Evolutionary conservation across 2,888 invertebrate species (phyloP).

Genomic region (Oconnorella tubifera): DNA sequence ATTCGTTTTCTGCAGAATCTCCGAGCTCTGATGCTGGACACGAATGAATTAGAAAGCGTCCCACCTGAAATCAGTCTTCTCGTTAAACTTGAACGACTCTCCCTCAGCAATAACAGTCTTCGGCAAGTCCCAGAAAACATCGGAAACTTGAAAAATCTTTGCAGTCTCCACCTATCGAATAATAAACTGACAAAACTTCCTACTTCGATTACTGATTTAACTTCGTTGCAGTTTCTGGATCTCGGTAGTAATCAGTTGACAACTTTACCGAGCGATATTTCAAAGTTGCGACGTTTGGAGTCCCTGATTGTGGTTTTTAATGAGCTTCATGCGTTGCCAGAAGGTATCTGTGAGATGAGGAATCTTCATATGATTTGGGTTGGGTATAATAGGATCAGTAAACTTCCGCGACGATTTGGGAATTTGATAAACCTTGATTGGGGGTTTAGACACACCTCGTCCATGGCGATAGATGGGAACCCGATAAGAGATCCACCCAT

Average conservation of each 20-base stretch:
- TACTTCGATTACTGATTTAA: conserved; percentile 36
- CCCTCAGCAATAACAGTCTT: conserved; percentile 52
- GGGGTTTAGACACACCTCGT: conserved; percentile 44
- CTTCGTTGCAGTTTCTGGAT: conserved; percentile 52
- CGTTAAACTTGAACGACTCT: conserved; percentile 46
- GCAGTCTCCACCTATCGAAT: conserved; percentile 48
- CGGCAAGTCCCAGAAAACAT: conserved; percentile 44
- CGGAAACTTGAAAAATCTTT: conserved; percentile 42
- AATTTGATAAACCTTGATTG: conserved; percentile 49
- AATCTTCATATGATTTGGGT: conserved; percentile 56
- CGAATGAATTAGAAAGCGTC: conserved; percentile 47
- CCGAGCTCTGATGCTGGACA: conserved; percentile 50
- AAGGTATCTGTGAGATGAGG: conserved; percentile 48
- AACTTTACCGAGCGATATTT: conserved; percentile 46
- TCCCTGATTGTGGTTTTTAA: conserved; percentile 55
- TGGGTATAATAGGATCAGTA: conserved; percentile 52
- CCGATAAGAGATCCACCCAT: conserved; percentile 51
- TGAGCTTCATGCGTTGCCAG: conserved; percentile 47
- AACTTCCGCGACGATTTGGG: conserved; percentile 48
- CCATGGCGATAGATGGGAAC: conserved; percentile 48
- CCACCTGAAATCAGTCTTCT: conserved; percentile 48
- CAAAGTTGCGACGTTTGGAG: conserved; percentile 47
- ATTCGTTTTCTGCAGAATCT: conserved; percentile 49
- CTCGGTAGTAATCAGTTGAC: conserved; percentile 53
- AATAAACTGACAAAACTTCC: conserved; percentile 54